A percentile compares a stretch with the other conserved stretches of the same genome.
Conservation (phyloP, 2,888 invertebrate species). For the Disparrhopalites patrizii region DNA sequence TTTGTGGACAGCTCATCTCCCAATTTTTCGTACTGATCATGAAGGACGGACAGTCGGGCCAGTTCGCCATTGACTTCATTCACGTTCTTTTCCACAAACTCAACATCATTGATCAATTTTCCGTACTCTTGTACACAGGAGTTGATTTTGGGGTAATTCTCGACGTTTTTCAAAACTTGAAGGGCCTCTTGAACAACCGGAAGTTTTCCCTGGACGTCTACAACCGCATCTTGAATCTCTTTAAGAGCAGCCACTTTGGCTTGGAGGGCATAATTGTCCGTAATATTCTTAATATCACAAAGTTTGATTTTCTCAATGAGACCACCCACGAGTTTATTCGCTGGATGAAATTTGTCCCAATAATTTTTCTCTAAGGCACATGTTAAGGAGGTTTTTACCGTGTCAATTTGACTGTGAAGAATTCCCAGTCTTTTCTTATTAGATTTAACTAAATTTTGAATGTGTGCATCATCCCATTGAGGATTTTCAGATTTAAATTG, state of each 20-base stretch:
- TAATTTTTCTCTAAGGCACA: constrained; percentile 82
- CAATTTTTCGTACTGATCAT: constrained; percentile 74
- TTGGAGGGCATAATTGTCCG: constrained; percentile 87
- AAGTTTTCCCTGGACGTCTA: constrained; percentile 66
- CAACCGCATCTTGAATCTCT: constrained; percentile 69
- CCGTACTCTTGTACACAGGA: constrained; percentile 67
- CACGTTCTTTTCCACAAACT: constrained; percentile 65
- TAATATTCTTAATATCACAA: constrained; percentile 83
- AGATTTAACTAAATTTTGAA: constrained; percentile 75
- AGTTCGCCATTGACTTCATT: constrained; percentile 65
- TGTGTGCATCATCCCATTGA: constrained; percentile 68
- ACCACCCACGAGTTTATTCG: constrained; percentile 73
- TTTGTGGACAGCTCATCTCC: constrained; percentile 71
- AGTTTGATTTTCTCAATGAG: constrained; percentile 84
- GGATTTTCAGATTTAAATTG: constrained; percentile 71
- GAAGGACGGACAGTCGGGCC: constrained; percentile 67
- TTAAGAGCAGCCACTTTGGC: constrained; percentile 76
- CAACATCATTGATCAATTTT: constrained; percentile 66
- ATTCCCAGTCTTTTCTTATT: constrained; percentile 80
- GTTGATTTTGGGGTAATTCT: constrained; percentile 65
- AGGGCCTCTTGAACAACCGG: constrained; percentile 67
- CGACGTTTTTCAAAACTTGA: constrained; percentile 67
- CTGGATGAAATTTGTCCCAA: constrained; percentile 74
- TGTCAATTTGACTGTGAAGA: constrained; percentile 71
- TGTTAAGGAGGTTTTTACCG: constrained; percentile 68